phyloP scores from a whole-genome alignment of 1,140 invertebrate species.

The Brachionus rotundiformis region DNA sequence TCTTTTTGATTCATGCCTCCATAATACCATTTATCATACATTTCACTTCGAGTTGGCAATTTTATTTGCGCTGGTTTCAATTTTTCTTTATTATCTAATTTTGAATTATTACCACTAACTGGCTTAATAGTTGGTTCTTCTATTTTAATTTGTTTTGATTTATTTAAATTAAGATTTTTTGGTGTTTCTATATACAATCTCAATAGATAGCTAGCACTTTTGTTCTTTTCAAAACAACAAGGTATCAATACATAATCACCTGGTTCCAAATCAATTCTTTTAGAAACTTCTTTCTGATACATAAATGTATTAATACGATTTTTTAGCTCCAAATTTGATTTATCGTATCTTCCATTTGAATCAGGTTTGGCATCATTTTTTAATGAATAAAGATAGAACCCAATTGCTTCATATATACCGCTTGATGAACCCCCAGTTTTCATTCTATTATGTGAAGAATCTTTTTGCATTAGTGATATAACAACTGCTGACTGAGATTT shows the following conservation, averaged over 20 bases:
- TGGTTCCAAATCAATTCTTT: slow-evolving; percentile 1
- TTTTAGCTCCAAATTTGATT: neutral
- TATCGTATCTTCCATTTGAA: neutral
- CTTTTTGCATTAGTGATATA: slow-evolving; percentile 37
- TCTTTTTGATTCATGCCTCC: slow-evolving; percentile 34
- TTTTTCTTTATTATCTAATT: neutral
- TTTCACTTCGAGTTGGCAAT: neutral
- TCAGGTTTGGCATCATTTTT: neutral
- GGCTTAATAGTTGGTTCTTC: neutral
- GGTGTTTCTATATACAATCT: slow-evolving; percentile 1
- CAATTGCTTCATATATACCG: slow-evolving; percentile 16
- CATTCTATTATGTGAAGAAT: slow-evolving; percentile 18
- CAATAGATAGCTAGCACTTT: neutral
- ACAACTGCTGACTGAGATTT: slow-evolving; percentile 28
- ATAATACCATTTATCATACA: slow-evolving; percentile 45
- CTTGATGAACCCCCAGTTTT: slow-evolving; percentile 45
- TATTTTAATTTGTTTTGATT: neutral
- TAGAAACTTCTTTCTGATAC: slow-evolving; percentile 45
- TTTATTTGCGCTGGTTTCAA: neutral
- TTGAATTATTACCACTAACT: neutral
- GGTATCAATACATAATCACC: slow-evolving; percentile 22
- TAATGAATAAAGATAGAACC: slow-evolving; percentile 20
- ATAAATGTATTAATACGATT: neutral
- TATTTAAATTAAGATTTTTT: neutral
- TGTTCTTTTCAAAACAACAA: slow-evolving; percentile 34